A percentile compares a stretch with the other conserved stretches of the same genome.
Conservation (phyloP, 1,140 invertebrate species). For the Euglossa dilemma region DNA sequence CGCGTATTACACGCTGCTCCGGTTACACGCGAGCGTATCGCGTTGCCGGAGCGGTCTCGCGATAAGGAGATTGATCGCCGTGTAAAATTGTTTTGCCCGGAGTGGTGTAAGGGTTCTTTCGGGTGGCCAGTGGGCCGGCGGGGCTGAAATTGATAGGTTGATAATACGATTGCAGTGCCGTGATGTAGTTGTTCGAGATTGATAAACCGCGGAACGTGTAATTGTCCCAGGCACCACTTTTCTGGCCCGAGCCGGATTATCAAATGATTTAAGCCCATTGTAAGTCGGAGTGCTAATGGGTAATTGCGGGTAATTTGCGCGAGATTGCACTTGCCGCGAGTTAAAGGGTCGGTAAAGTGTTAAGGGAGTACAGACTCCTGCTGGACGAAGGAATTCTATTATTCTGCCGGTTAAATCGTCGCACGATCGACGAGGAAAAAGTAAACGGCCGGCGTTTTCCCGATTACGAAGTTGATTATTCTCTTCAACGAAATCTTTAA, state of each 20-base stretch:
- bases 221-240: neutral
- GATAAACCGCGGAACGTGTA: slow-evolving; percentile 1
- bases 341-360: neutral
- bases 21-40: neutral
- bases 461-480: too few species aligned
- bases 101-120: neutral
- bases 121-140: neutral
- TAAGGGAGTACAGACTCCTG: neutral
- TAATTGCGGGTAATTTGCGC: neutral
- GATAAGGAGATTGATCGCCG: slow-evolving; percentile 36
- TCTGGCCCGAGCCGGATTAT: neutral
- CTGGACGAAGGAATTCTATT: neutral
- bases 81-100: slow-evolving; percentile 24
- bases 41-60: neutral
- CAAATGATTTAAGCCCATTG: neutral
- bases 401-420: too few species aligned
- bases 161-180: neutral
- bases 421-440: too few species aligned
- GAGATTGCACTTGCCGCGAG: neutral
- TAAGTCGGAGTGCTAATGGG: neutral
- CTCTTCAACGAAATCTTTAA: too few species aligned
- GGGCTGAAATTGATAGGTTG: slow-evolving; percentile 21
- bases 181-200: slow-evolving; percentile 4
- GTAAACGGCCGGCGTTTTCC: too few species aligned
- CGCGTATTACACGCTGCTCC: neutral